Conservation (phyloP, 2,888 invertebrate genomes). For the Watsonalla cultraria region DNA sequence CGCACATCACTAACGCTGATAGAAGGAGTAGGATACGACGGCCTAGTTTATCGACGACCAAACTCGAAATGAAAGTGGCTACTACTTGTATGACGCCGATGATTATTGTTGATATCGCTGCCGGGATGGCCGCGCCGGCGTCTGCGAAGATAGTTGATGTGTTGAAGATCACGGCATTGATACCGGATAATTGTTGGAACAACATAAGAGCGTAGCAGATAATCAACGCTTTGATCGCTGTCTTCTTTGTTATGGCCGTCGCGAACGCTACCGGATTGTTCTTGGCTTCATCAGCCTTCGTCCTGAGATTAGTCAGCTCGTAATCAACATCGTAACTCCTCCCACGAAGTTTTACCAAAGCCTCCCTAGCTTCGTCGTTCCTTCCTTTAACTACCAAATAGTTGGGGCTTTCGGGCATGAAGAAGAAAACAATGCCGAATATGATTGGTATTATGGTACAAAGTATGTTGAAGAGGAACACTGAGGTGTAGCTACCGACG, state of each 20-base stretch:
- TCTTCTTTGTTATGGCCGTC: conserved; percentile 78
- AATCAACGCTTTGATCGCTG: conserved; percentile 82
- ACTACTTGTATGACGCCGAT: conserved; percentile 91
- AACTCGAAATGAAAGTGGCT: conserved; percentile 85
- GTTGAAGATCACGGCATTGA: conserved; percentile 91
- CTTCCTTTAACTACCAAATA: conserved; percentile 82
- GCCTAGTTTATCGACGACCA: conserved; percentile 89
- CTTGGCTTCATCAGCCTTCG: conserved; percentile 71
- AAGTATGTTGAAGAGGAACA: conserved; percentile 81
- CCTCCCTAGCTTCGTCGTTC: conserved; percentile 81
- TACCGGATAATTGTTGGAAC: conserved; percentile 92
- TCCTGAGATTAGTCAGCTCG: conserved; percentile 81
- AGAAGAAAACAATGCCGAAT: conserved; percentile 84
- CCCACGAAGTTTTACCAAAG: conserved; percentile 87
- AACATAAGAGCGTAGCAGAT: conserved; percentile 90
- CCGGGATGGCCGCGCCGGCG: conserved; percentile 78
- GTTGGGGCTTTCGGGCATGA: conserved; percentile 93
- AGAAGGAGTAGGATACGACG: conserved; percentile 85
- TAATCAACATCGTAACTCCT: conserved; percentile 80
- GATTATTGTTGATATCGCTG: conserved; percentile 84
- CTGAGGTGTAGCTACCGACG: conserved; percentile 79
- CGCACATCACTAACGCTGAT: conserved; percentile 84
- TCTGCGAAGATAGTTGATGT: conserved; percentile 84
- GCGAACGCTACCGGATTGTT: conserved; percentile 76
- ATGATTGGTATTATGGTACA: conserved; percentile 83